phyloP scores from a whole-genome alignment of 2,113 vertebrate genomes.

The Mesembrinibis cayennensis region DNA sequence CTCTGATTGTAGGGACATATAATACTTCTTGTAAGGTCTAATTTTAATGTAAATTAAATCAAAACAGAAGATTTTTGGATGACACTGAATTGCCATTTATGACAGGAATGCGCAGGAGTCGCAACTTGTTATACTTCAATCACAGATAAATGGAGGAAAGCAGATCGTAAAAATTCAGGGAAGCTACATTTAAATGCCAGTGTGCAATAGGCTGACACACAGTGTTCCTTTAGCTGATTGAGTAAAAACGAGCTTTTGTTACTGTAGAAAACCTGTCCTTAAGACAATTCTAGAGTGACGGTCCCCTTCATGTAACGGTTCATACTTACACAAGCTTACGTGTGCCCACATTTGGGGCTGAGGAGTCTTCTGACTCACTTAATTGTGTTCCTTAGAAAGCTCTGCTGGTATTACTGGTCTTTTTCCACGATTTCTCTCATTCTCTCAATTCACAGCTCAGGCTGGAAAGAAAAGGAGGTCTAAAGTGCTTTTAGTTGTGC shows the following conservation, averaged over 20 bases:
- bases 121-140: not conserved
- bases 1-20: not conserved
- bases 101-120: not conserved
- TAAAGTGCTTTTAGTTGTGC: not conserved
- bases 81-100: not conserved
- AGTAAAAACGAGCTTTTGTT: not conserved
- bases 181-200: not conserved
- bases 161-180: not conserved
- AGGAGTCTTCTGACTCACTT: not conserved
- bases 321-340: not conserved
- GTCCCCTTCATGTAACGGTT: not conserved
- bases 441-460: not conserved
- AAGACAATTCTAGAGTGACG: not conserved
- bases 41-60: not conserved
- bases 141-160: not conserved
- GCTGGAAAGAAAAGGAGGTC: not conserved
- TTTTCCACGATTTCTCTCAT: not conserved
- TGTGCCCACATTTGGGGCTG: not conserved
- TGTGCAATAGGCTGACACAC: not conserved
- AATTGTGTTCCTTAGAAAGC: not conserved
- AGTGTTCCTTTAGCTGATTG: not conserved
- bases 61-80: not conserved
- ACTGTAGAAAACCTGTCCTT: not conserved
- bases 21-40: not conserved
- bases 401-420: not conserved